Percentiles rank a stretch among this genome's conserved stretches.
These are phyloP conservation scores for Synergus japonicus DNA, from an alignment of 2,888 invertebrate species.

Conservation along the genomic window DNA sequence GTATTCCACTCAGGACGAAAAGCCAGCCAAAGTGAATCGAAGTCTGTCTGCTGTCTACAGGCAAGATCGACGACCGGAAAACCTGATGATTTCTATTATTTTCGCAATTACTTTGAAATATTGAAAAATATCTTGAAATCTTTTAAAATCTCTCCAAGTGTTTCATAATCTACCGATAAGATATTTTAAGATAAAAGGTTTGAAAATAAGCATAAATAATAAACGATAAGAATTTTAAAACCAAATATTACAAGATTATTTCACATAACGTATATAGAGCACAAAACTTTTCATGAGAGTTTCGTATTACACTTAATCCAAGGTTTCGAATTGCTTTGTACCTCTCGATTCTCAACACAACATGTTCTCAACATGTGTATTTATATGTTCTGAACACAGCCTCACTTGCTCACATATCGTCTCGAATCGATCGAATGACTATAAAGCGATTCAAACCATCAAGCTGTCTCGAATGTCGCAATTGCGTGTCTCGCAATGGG, in stretches of 20 bases:
- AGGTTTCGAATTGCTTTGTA: conserved; percentile 7
- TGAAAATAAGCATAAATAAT: too few species aligned
- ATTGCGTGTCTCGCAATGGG: conserved; percentile 3
- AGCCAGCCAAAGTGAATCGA: conserved; percentile 6
- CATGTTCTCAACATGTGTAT: background rate
- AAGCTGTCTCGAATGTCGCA: conserved; percentile 10
- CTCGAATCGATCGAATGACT: background rate
- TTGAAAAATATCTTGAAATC: too few species aligned
- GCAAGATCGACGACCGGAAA: conserved; percentile 24
- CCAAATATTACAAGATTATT: too few species aligned
- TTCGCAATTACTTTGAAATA: too few species aligned
- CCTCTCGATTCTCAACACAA: background rate
- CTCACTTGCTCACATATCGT: background rate
- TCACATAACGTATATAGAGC: too few species aligned
- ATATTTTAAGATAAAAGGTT: too few species aligned
- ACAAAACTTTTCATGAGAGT: background rate
- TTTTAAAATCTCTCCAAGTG: too few species aligned
- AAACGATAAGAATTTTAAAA: too few species aligned
- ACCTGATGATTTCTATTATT: too few species aligned
- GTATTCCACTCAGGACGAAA: conserved; percentile 49
- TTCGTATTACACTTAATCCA: conserved; percentile 5
- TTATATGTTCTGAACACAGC: background rate
- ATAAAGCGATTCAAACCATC: background rate
- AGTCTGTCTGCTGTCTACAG: conserved; percentile 5
- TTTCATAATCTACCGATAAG: too few species aligned